These are phyloP conservation scores for Falco berigora DNA, from an alignment of 2,797 vertebrate species.

Conservation along the genomic window DNA sequence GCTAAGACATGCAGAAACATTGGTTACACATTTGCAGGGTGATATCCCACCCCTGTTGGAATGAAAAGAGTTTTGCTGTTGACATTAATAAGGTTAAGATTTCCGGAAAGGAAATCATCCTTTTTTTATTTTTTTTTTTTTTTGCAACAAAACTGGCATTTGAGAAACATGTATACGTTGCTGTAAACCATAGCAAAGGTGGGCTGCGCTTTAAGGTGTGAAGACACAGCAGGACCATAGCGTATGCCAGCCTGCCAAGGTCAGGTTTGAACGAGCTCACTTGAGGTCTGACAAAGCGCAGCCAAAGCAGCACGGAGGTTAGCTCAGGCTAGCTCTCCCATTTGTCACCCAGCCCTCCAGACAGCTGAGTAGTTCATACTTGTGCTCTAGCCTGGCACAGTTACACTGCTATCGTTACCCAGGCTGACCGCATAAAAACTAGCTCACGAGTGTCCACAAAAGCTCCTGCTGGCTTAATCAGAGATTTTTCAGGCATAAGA, in stretches of 20 bases:
- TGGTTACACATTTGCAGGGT: neutral
- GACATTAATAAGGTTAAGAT: neutral
- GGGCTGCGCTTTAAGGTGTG: neutral
- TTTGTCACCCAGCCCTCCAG: slow-evolving; percentile 13
- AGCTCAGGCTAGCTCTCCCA: neutral
- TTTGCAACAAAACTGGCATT: neutral
- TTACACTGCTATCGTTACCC: neutral
- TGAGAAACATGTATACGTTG: neutral
- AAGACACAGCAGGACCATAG: neutral
- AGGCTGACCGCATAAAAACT: neutral
- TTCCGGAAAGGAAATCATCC: neutral
- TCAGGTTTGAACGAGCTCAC: neutral
- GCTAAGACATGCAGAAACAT: neutral
- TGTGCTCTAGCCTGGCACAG: neutral
- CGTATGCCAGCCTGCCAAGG: neutral
- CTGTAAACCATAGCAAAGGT: neutral
- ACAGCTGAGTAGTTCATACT: neutral
- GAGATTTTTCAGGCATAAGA: neutral
- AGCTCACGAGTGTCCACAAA: neutral
- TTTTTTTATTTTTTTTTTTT: neutral
- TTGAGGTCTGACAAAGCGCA: neutral
- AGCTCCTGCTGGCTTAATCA: neutral
- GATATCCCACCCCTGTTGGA: neutral
- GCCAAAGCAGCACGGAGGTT: slow-evolving; percentile 12
- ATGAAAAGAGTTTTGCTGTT: neutral